Conservation (phyloP, 2,888 invertebrate genomes). For the Zonitis immaculata region DNA sequence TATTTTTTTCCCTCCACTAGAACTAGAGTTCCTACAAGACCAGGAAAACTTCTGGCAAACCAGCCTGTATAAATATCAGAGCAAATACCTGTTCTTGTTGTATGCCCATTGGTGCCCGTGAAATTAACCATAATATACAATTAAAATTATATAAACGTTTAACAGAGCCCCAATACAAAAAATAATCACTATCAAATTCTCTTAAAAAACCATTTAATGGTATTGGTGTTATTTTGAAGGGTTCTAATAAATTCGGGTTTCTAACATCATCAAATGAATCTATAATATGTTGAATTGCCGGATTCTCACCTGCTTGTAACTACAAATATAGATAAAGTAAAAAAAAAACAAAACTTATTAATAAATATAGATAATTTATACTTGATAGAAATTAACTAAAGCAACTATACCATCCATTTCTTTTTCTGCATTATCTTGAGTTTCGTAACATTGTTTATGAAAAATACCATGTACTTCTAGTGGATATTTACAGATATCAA, state of each 20-base stretch:
- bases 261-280: conserved; percentile 36
- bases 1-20: too few species aligned
- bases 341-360: background rate
- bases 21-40: too few species aligned
- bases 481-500: conserved; percentile 55
- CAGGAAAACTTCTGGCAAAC: too few species aligned
- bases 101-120: conserved; percentile 55
- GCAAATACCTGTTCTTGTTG: conserved; percentile 57
- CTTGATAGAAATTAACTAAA: conserved; percentile 56
- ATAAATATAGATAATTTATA: conserved; percentile 9
- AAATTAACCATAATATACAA: conserved; percentile 59
- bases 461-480: conserved; percentile 61
- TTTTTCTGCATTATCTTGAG: conserved; percentile 57
- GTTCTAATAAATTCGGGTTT: too few species aligned
- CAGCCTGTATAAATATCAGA: too few species aligned
- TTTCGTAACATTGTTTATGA: conserved; percentile 58
- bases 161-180: conserved; percentile 60
- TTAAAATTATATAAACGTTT: conserved; percentile 48
- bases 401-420: conserved; percentile 56
- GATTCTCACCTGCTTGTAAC: conserved; percentile 53
- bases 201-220: conserved; percentile 53
- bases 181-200: conserved; percentile 59
- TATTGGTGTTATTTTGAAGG: conserved; percentile 48
- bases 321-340: conserved; percentile 24
- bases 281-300: conserved; percentile 46